phyloP scores from a whole-genome alignment of 2,888 invertebrate genomes.

The Catocala nupta region DNA sequence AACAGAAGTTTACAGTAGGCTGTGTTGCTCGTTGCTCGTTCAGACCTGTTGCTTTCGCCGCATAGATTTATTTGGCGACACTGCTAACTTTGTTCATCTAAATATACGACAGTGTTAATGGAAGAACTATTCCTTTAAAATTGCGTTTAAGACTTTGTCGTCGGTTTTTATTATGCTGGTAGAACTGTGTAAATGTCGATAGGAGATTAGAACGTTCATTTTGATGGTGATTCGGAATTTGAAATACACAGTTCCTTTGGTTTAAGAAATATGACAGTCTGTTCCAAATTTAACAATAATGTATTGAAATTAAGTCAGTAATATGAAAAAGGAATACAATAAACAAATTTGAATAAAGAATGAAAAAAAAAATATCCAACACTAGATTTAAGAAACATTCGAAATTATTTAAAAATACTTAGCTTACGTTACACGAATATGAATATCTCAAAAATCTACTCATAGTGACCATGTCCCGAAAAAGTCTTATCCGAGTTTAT shows the following conservation, averaged over 20 bases:
- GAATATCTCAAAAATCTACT: conserved; percentile 16
- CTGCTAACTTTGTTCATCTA: conserved; percentile 20
- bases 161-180: too few relatives aligned
- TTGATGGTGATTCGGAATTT: too few relatives aligned
- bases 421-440: conserved; percentile 9
- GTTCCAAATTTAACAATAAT: too few relatives aligned
- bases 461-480: conserved; percentile 61
- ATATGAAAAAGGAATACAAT: background rate
- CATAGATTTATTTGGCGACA: conserved; percentile 48
- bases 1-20: conserved; percentile 44
- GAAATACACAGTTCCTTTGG: too few relatives aligned
- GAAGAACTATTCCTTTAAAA: background rate
- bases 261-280: too few relatives aligned
- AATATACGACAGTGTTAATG: conserved; percentile 6
- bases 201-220: too few relatives aligned
- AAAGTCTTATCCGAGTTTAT: conserved; percentile 78
- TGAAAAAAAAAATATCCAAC: too few relatives aligned
- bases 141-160: too few relatives aligned
- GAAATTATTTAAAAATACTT: background rate
- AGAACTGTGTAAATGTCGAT: too few relatives aligned
- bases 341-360: background rate
- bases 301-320: too few relatives aligned
- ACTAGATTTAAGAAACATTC: too few relatives aligned
- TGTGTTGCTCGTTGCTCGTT: conserved; percentile 24
- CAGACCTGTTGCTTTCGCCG: conserved; percentile 49